phyloP scores from a whole-genome alignment of 1,140 invertebrate genomes.

The Arion vulgaris region DNA sequence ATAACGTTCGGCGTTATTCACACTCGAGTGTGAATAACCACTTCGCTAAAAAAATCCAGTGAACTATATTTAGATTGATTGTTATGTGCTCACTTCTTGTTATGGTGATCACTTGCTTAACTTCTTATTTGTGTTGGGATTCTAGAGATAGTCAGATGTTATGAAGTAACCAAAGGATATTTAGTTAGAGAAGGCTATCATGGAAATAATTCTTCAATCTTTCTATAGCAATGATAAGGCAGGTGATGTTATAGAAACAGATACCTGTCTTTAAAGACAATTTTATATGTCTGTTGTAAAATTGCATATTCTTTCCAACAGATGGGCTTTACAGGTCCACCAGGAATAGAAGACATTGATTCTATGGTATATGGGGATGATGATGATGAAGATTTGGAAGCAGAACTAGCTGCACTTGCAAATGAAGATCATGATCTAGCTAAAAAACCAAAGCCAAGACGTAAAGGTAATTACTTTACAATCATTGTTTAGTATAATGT shows the following conservation, averaged over 20 bases:
- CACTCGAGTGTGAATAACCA: no score
- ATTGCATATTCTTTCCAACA: constrained; percentile 23
- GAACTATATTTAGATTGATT: no score
- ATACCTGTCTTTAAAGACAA: no score
- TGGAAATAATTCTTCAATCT: not conserved
- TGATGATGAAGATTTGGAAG: constrained; percentile 83
- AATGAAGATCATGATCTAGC: constrained; percentile 69
- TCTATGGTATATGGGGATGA: constrained; percentile 58
- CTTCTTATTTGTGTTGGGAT: no score
- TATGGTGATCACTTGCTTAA: no score
- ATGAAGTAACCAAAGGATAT: not conserved
- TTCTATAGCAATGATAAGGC: not conserved
- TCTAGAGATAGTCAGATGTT: not conserved
- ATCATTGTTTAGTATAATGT: no score
- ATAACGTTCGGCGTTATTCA: no score
- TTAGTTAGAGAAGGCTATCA: not conserved
- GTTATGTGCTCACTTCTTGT: no score
- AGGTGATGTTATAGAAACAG: no score
- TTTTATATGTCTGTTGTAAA: not conserved
- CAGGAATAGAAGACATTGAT: constrained; percentile 51
- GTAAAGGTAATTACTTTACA: constrained; percentile 47
- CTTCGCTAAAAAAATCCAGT: no score
- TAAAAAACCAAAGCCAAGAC: constrained; percentile 57
- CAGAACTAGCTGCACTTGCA: constrained; percentile 85
- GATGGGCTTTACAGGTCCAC: constrained; percentile 55